A percentile compares a stretch with the other conserved stretches of the same genome.
These are phyloP conservation scores for Porites cylindrica DNA, from an alignment of 92 coral and sea anemone genomes.

Conservation along the genomic window DNA sequence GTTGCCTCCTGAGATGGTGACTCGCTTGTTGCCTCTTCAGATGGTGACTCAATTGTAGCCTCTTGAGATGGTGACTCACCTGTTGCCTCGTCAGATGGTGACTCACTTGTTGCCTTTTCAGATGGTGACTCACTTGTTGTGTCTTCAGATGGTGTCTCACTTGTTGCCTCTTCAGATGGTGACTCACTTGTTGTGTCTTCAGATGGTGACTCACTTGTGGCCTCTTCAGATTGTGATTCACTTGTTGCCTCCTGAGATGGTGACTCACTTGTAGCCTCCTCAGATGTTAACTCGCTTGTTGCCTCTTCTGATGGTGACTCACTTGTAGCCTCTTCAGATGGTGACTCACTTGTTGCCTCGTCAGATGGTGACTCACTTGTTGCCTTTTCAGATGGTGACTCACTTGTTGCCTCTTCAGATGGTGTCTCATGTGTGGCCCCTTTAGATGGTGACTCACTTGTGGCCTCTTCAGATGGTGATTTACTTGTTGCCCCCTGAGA, in stretches of 20 bases:
- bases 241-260: neutral
- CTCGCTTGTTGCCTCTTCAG: neutral
- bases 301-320: neutral
- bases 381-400: too few relatives aligned
- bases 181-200: neutral
- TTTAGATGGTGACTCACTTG: neutral
- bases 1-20: neutral
- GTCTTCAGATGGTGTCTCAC: neutral
- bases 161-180: neutral
- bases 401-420: too few relatives aligned
- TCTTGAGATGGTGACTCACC: neutral
- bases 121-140: neutral
- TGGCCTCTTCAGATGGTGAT: neutral
- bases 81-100: too few relatives aligned
- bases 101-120: too few relatives aligned
- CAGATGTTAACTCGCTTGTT: neutral
- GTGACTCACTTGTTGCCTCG: too few relatives aligned
- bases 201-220: neutral
- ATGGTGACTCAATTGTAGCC: neutral
- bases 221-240: neutral
- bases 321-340: too few relatives aligned
- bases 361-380: too few relatives aligned
- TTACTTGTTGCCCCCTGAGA: neutral
- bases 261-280: neutral
- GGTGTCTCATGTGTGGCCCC: neutral